Evolutionary conservation across 2,888 invertebrate genomes (phyloP), one percentile per base, ranked within the genome.

Genomic region (Carterocephalus palaemon): DNA sequence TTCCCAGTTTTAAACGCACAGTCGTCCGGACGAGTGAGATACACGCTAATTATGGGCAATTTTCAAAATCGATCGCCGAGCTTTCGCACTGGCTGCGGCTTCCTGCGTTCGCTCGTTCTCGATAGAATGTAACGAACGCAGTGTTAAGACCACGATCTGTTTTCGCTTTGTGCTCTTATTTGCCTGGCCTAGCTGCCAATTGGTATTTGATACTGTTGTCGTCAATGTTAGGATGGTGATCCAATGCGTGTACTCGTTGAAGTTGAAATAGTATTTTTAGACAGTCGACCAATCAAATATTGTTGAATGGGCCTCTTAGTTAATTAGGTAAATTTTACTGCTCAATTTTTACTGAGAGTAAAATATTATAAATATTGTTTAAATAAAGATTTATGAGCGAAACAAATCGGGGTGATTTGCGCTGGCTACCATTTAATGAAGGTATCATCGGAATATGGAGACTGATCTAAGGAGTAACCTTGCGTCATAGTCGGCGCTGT

Each of bases 41-140:
- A 79, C 81, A 79, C 73, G 75, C 79, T 86, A 86, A 86, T 86
- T 86, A 81, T 71, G 76, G 81, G 81, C 70, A 84, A 86, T 86
- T 86, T 86, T 84, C 75, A 84, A 83, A 86, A 85, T 78, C 82
- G 83, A 82, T 81, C 74, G 79, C 56, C 78, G 76, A 82, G 82
- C 84, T 75, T 83, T 83, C 67, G 70, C 75, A 58, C 67, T 61
- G 67, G 66, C 68, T 73, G 78, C 64, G 76, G 82, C 83, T 83
- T 83, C 82, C 77, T 82, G 75, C 75, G 72, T 74, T 76, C 63
- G 60, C 69, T 69, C 61, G 57, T 66, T 68, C 62, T 62, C 62
- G 60, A 62, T 62, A 62, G 61, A 70, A 67, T 62, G 56, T 67
- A 63, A 67, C 57, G 72, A 75, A 74, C 59, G 49, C 55, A 54